Evolutionary conservation across 2,888 invertebrate species (phyloP), one percentile per base, ranked within the genome.

Genomic region (Dendrolimus pini): DNA sequence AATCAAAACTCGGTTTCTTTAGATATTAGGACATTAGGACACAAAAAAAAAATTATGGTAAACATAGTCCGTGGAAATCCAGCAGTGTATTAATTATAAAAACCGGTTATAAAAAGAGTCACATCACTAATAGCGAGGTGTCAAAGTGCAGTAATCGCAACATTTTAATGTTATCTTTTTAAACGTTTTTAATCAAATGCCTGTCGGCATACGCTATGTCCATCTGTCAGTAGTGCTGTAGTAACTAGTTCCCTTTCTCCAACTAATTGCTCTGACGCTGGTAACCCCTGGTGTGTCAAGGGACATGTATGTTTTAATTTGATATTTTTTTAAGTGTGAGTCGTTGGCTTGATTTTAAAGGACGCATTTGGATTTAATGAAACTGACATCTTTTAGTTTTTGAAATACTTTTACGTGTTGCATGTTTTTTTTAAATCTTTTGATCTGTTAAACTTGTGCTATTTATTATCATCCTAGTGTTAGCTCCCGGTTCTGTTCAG

Each of bases 211-310:
- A 83, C 82, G 78, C 75, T 77, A 75, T 79, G 85, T 85, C 86
- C 80, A 79, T 78, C 84, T 82, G 78, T 77, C 82, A 73, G 75
- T 76, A 71, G 74, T 30, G 30, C 30, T 30, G 30, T 30, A 30
- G 30, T 30, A 30, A 30, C 74, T 74, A 75, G 75, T 74, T 80
- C 79, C 84, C 85, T 84, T 87, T 87, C 83, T 83, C 76, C 66
- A 77, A 86, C 89, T 89, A 89, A 89, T 89, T 89, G 89, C 83
- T 87, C 77, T 88, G 88, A 86, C 89, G 81, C 74, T 71, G 74
- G 74, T 77, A 80, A 79, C 83, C 82, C 79, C 74, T 77, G 65
- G 66, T 71, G 66, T 71, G 71, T 69, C 66, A 67, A 70, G 65
- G 69, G 69, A 47, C 47, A 47, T 47, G 12, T 47, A 47, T 47